These are phyloP conservation scores for Drosophila pandora DNA, from an alignment of 1,140 invertebrate species.

Conservation along the genomic window DNA sequence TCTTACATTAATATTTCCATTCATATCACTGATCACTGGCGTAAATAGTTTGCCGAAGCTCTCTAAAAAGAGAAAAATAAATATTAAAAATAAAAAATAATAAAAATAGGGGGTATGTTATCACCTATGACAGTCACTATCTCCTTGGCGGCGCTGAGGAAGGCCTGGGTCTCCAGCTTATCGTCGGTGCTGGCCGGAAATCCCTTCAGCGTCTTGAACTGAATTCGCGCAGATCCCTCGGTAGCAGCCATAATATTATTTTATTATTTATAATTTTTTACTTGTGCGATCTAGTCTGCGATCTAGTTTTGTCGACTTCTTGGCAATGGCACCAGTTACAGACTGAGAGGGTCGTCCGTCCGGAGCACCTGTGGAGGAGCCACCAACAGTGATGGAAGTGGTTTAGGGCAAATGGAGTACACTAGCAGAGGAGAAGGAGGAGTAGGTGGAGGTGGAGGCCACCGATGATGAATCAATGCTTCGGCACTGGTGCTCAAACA, in stretches of 20 bases:
- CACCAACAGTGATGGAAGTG: background rate
- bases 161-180: constrained; percentile 86
- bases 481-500: constrained; percentile 15
- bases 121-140: constrained; percentile 87
- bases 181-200: constrained; percentile 85
- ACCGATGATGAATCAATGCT: constrained; percentile 29
- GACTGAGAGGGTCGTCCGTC: constrained; percentile 7
- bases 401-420: background rate
- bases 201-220: constrained; percentile 76
- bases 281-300: background rate
- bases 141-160: constrained; percentile 86
- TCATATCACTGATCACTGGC: constrained; percentile 89
- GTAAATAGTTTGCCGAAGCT: constrained; percentile 89
- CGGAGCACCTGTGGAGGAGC: background rate
- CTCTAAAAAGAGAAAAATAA: constrained; percentile 83
- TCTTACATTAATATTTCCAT: constrained; percentile 88
- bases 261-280: background rate
- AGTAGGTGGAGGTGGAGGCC: background rate
- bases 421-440: too few relatives aligned
- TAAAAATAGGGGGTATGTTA: background rate
- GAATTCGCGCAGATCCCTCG: constrained; percentile 57
- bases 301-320: background rate
- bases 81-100: constrained; percentile 8
- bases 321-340: background rate
- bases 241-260: constrained; percentile 12